phyloP scores from a whole-genome alignment of 37 sponge, comb jelly and placozoan genomes.

The Lycopodina hypogea region DNA sequence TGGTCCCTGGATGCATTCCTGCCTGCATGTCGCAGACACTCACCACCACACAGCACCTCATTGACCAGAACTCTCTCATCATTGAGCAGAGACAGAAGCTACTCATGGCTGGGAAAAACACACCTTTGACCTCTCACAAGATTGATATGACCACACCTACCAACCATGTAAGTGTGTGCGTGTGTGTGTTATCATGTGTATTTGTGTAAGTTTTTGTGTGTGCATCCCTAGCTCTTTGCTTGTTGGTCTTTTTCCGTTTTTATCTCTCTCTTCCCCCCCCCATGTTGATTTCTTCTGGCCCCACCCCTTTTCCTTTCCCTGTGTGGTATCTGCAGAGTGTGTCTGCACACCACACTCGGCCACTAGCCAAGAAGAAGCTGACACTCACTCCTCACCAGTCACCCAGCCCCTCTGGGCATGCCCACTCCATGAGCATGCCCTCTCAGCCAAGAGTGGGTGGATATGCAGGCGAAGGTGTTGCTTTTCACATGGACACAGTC shows the following conservation, averaged over 20 bases:
- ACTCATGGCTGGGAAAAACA: conserved; percentile 1
- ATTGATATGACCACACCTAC: no score
- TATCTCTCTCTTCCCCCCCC: no score
- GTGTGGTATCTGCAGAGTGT: neutral
- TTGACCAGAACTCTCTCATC: conserved; percentile 28
- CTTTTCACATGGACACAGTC: neutral
- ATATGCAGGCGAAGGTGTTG: neutral
- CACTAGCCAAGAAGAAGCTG: neutral
- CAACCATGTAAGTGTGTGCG: no score
- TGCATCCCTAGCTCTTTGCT: no score
- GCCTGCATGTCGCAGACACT: conserved; percentile 8
- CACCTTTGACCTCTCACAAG: no score
- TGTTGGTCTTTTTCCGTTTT: no score
- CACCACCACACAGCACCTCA: conserved; percentile 19
- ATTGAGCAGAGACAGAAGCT: conserved; percentile 23
- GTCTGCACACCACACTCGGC: neutral
- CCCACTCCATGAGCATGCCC: neutral
- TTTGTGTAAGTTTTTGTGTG: no score
- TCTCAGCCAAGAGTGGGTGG: neutral
- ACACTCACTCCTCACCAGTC: neutral
- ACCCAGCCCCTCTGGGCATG: neutral
- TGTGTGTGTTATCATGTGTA: no score
- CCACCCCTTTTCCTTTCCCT: no score
- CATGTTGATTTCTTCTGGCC: no score
- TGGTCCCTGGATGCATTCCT: conserved; percentile 2